Evolutionary conservation across 2,113 vertebrate genomes (phyloP).

Genomic region (Suricata suricatta): DNA sequence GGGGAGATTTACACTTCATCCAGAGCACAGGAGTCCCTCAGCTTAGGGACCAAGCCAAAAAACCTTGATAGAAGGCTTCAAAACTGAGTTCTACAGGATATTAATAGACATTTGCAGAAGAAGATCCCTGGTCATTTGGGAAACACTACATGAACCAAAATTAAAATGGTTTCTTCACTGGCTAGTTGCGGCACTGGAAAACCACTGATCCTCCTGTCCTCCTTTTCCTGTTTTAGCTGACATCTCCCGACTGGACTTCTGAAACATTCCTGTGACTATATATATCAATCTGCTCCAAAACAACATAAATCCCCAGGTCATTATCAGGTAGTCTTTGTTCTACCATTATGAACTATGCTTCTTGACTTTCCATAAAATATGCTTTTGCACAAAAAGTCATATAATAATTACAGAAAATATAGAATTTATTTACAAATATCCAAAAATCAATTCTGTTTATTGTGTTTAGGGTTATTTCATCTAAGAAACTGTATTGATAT

Average conservation of each 20-base stretch:
- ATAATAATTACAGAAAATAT: not conserved
- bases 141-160: constrained; percentile 1
- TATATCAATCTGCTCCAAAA: not conserved
- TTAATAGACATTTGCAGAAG: not conserved
- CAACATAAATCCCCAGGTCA: not conserved
- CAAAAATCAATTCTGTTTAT: not conserved
- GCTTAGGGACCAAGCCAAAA: not conserved
- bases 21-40: not conserved
- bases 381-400: not conserved
- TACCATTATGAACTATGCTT: not conserved
- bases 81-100: not conserved
- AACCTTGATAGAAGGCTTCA: not conserved
- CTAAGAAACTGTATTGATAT: not conserved
- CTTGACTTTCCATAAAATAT: not conserved
- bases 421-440: not conserved
- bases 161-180: not conserved
- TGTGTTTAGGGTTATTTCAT: not conserved
- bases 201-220: not conserved
- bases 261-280: not conserved
- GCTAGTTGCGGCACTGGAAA: not conserved
- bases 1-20: not conserved
- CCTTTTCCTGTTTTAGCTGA: not conserved
- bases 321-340: not conserved
- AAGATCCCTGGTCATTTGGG: not conserved
- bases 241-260: not conserved